phyloP scores from a whole-genome alignment of 2,113 vertebrate species.

The Petromus typicus region DNA sequence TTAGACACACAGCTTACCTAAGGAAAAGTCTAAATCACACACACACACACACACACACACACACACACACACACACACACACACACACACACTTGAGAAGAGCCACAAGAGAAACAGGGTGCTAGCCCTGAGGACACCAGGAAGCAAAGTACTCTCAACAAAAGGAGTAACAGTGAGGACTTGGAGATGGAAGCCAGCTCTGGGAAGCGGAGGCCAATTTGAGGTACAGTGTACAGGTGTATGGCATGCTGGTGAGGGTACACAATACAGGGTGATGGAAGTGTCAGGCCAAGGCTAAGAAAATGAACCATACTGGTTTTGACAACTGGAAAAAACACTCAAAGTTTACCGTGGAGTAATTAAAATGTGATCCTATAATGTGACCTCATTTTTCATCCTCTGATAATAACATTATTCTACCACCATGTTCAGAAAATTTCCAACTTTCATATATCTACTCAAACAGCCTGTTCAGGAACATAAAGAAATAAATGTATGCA shows the following conservation, averaged over 20 bases:
- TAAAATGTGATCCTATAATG: constrained; percentile 22
- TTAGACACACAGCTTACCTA: neutral
- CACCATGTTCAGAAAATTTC: neutral
- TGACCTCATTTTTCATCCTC: constrained; percentile 27
- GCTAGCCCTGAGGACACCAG: neutral
- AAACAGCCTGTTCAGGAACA: neutral
- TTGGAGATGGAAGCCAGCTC: neutral
- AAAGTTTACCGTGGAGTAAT: neutral
- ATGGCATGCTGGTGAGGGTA: neutral
- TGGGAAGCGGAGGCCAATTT: neutral
- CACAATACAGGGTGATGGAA: neutral
- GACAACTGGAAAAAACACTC: neutral
- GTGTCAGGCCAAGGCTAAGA: neutral
- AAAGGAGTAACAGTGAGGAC: neutral
- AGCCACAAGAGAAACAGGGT: neutral
- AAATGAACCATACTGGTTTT: neutral
- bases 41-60: neutral
- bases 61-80: neutral
- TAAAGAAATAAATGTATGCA: constrained; percentile 39
- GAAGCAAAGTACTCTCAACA: constrained; percentile 26
- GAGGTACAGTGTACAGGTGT: rapidly evolving
- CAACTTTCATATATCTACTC: neutral
- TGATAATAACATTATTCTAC: constrained; percentile 13
- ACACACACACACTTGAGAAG: neutral
- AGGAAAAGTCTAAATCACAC: neutral